Evolutionary conservation across 2,113 vertebrate species (phyloP).

Genomic region (Trematomus loennbergii): DNA sequence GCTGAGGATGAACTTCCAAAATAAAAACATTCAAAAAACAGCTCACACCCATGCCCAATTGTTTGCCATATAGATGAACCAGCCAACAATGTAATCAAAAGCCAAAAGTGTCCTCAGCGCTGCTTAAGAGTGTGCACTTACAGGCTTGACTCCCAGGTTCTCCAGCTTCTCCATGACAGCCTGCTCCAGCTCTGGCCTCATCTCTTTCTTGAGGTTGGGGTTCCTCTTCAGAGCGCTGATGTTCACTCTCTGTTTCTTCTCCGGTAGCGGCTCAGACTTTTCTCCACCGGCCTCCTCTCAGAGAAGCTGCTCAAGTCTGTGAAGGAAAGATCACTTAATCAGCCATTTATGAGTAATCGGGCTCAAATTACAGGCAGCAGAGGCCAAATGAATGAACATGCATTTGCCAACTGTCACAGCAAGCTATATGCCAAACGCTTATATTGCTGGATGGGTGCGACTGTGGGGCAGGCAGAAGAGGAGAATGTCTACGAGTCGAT

Average conservation of each 20-base stretch:
- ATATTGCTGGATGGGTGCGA: background rate
- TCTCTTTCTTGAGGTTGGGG: conserved; percentile 85
- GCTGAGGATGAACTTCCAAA: no score
- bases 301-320: conserved; percentile 80
- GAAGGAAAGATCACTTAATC: conserved; percentile 3
- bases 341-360: background rate
- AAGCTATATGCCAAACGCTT: conserved; percentile 52
- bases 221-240: conserved; percentile 81
- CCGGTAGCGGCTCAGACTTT: conserved; percentile 61
- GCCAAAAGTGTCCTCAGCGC: no score
- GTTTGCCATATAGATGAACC: no score
- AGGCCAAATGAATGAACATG: conserved; percentile 25
- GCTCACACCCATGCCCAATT: no score
- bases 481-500: conserved; percentile 37
- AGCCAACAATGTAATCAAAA: no score
- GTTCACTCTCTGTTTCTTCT: conserved; percentile 52
- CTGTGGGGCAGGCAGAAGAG: conserved; percentile 47
- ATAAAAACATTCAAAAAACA: no score
- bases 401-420: conserved; percentile 20
- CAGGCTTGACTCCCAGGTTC: conserved; percentile 87
- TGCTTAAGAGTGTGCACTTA: conserved; percentile 67
- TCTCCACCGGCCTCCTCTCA: conserved; percentile 60
- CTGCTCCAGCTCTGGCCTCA: conserved; percentile 86
- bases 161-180: conserved; percentile 86
- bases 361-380: background rate